These are phyloP conservation scores for Perizoma affinitatum DNA, from an alignment of 2,888 invertebrate genomes.

Conservation along the genomic window DNA sequence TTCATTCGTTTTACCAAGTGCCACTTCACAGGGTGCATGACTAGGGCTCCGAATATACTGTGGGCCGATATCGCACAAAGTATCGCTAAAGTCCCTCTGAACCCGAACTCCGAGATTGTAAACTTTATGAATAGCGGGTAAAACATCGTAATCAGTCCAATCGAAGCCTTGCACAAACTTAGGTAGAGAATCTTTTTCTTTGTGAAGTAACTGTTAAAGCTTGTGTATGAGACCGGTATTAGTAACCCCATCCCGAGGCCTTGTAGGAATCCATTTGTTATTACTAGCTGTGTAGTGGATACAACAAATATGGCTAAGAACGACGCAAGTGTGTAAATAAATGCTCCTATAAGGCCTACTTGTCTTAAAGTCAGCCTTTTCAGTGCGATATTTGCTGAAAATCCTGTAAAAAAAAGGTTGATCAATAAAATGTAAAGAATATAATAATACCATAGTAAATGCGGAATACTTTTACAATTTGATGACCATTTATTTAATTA, in stretches of 20 bases:
- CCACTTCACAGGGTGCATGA: slow-evolving; percentile 90
- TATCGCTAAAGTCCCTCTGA: slow-evolving; percentile 88
- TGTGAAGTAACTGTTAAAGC: slow-evolving; percentile 90
- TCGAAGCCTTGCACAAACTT: slow-evolving; percentile 87
- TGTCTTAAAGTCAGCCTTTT: slow-evolving; percentile 86
- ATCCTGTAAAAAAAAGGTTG: slow-evolving; percentile 79
- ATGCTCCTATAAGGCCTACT: slow-evolving; percentile 87
- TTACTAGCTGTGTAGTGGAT: slow-evolving; percentile 85
- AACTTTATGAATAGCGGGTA: slow-evolving; percentile 87
- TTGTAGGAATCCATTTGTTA: slow-evolving; percentile 87
- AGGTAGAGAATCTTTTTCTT: slow-evolving; percentile 88
- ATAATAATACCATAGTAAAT: background rate
- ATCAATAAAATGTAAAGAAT: background rate
- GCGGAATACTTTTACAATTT: too few relatives aligned
- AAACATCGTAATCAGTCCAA: slow-evolving; percentile 87
- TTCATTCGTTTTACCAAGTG: slow-evolving; percentile 83
- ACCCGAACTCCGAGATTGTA: slow-evolving; percentile 86
- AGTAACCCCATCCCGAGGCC: slow-evolving; percentile 88
- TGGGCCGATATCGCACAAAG: slow-evolving; percentile 87
- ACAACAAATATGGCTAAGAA: slow-evolving; percentile 86
- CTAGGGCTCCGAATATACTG: slow-evolving; percentile 86
- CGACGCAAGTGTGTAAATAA: slow-evolving; percentile 86
- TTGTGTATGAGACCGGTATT: slow-evolving; percentile 88
- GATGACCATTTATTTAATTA: too few relatives aligned
- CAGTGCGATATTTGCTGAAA: slow-evolving; percentile 87